Evolutionary conservation across 2,888 invertebrate genomes (phyloP).

Genomic region (Cerceris rybyensis): DNA sequence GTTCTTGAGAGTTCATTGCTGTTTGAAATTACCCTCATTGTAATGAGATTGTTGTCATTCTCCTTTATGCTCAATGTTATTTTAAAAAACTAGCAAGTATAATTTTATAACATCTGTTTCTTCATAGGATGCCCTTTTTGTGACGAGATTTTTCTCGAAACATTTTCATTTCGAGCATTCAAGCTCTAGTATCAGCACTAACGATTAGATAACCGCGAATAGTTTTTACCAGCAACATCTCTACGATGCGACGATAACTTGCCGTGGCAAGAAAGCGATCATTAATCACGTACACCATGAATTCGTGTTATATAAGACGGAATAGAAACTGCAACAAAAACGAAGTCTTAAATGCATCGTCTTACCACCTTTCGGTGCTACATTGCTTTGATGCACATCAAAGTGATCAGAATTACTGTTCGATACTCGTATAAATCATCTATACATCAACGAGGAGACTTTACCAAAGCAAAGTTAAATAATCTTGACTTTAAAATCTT

Average conservation of each 20-base stretch:
- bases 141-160: neutral
- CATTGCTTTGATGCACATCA: neutral
- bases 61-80: too few species aligned
- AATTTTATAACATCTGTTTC: too few species aligned
- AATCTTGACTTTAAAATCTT: too few species aligned
- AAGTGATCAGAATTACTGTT: neutral
- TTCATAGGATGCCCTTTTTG: too few species aligned
- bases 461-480: too few species aligned
- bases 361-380: neutral
- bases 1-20: too few species aligned
- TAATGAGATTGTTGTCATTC: too few species aligned
- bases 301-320: slow-evolving; percentile 37
- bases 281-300: slow-evolving; percentile 50
- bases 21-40: too few species aligned
- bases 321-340: slow-evolving; percentile 26
- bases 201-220: slow-evolving; percentile 43
- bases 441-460: neutral
- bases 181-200: slow-evolving; percentile 39
- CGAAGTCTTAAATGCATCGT: slow-evolving; percentile 21
- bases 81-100: too few species aligned
- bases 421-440: neutral
- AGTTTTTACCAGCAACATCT: slow-evolving; percentile 40
- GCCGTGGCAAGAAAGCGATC: slow-evolving; percentile 41
- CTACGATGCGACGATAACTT: slow-evolving; percentile 50
- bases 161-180: slow-evolving; percentile 21